Base-by-base conservation (phyloP, 1,140 invertebrate species). In the Meloidogyne chitwoodi region DNA sequence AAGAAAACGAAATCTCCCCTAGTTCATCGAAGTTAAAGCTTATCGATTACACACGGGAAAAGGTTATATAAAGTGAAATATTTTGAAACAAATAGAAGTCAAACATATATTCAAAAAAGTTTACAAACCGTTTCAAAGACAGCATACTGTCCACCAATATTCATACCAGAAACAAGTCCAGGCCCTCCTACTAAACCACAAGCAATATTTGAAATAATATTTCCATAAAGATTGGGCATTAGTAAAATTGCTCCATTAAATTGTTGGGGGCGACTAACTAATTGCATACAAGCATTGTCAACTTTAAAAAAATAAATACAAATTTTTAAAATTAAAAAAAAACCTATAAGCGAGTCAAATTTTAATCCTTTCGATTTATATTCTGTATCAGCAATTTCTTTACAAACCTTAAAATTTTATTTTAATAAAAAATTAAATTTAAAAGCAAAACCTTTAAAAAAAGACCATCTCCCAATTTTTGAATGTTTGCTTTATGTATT, bases 401-500 rank as follows among this genome's bases (percentile, higher is more conserved):
- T 65, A 26, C 76, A 77, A 19, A 77, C 74, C n/a, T n/a, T n/a
- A n/a, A n/a, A n/a, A n/a, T n/a, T n/a, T n/a, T n/a, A n/a, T n/a
- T n/a, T n/a, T n/a, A n/a, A n/a, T n/a, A n/a, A n/a, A n/a, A n/a
- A n/a, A n/a, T n/a, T n/a, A n/a, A n/a, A n/a, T n/a, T n/a, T n/a
- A n/a, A n/a, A n/a, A n/a, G n/a, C n/a, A n/a, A n/a, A n/a, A n/a
- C n/a, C 62, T 77, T 48, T 27, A 77, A 65, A 67, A 86, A 86
- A 31, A 86, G 78, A 24, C 85, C 85, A 75, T 86, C 85, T 41
- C 84, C 85, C 56, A 86, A 74, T 71, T 86, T 86, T 68, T 87
- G 85, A 71, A 99, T 98, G 87, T 99, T 99, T 0, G 97, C 96
- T 89, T 99, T 99, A 89, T 99, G 97, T 31, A 99, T 93, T 16